phyloP scores from a whole-genome alignment of 2,797 vertebrate genomes.

The Liasis olivaceus region DNA sequence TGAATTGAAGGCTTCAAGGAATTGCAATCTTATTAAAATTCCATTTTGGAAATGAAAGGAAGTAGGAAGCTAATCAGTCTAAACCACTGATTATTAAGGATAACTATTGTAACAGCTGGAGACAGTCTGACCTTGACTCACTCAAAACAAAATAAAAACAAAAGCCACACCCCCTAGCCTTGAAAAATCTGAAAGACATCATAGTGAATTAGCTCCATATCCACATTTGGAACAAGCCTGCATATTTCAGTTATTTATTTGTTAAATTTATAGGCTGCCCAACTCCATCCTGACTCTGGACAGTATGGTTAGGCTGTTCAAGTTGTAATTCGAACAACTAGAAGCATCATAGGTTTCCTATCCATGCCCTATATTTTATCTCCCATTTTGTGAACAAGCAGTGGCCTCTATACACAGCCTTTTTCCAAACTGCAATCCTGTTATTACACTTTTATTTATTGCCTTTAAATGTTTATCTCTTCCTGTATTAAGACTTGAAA shows the following conservation, averaged over 20 bases:
- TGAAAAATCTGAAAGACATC: constrained; percentile 12
- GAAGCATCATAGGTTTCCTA: neutral
- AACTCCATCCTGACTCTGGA: neutral
- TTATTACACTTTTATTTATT: neutral
- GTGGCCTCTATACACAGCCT: neutral
- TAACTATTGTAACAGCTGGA: constrained; percentile 60
- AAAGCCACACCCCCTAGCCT: neutral
- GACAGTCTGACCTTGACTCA: constrained; percentile 46
- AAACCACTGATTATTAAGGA: constrained; percentile 60
- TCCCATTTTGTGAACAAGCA: neutral
- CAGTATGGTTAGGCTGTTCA: neutral
- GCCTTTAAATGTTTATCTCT: neutral
- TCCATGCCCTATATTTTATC: neutral
- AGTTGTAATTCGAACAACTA: neutral
- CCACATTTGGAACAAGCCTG: constrained; percentile 23
- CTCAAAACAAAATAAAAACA: constrained; percentile 4
- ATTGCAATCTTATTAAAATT: constrained; percentile 71
- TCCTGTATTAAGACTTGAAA: neutral
- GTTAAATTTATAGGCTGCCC: neutral
- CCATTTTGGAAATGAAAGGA: constrained; percentile 69
- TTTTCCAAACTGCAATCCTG: neutral
- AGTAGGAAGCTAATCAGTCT: constrained; percentile 69
- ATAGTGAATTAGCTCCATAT: constrained; percentile 23
- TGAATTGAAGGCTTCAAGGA: constrained; percentile 60
- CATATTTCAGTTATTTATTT: neutral